Evolutionary conservation across 23 tunicate genomes (phyloP).

Genomic region (Trididemnum clinides): DNA sequence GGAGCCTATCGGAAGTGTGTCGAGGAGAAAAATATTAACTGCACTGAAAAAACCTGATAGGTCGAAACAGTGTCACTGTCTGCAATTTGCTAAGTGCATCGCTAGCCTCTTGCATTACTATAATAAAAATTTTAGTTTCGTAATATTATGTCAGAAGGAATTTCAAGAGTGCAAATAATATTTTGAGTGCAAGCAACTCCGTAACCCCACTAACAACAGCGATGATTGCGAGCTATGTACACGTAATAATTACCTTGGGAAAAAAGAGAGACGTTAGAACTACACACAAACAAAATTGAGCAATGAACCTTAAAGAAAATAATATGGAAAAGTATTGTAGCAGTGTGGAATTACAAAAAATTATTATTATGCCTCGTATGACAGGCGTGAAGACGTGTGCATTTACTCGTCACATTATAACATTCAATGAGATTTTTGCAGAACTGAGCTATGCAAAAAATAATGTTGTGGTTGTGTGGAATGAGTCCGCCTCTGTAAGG

Average conservation of each 20-base stretch:
- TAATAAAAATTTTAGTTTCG: no score
- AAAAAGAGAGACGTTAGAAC: not conserved
- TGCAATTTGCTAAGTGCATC: no score
- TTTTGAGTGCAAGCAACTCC: constrained; percentile 12
- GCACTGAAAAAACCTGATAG: no score
- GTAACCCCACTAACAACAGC: not conserved
- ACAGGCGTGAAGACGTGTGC: constrained; percentile 21
- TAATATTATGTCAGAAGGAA: not conserved
- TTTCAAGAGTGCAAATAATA: not conserved
- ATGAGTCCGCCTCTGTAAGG: not conserved
- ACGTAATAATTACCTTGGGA: not conserved
- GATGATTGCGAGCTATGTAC: not conserved
- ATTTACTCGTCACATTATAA: not conserved
- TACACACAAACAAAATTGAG: constrained; percentile 5
- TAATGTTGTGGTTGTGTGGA: constrained; percentile 1
- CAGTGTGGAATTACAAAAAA: not conserved
- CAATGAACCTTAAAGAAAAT: not conserved
- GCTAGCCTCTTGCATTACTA: no score
- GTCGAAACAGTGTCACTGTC: no score
- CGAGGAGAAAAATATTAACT: not conserved
- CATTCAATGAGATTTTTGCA: no score
- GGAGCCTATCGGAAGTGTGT: not conserved
- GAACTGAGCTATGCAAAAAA: not conserved
- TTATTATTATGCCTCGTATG: constrained; percentile 2
- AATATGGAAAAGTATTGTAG: not conserved